Evolutionary conservation across 2,113 vertebrate species (phyloP).

Genomic region (Calyptomena viridis): DNA sequence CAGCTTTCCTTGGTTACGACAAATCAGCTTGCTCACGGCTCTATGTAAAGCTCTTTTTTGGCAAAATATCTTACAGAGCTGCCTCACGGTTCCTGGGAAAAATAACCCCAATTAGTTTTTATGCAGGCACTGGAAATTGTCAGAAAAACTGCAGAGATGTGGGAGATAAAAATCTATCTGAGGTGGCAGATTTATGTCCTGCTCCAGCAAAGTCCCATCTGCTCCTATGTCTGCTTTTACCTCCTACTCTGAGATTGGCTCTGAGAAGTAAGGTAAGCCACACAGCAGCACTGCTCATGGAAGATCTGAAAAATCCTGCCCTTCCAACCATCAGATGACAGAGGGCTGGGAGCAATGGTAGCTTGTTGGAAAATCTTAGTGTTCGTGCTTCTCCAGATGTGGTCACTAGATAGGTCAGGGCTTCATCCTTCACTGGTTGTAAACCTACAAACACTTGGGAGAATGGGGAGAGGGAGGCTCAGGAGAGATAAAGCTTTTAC

Average conservation of each 20-base stretch:
- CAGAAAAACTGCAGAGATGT: background rate
- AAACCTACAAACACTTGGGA: background rate
- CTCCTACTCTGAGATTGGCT: background rate
- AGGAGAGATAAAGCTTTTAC: background rate
- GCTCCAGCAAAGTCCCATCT: background rate
- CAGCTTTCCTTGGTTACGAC: background rate
- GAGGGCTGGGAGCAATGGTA: background rate
- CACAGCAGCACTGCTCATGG: background rate
- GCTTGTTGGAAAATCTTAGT: background rate
- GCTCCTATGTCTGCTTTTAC: background rate
- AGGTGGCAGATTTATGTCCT: background rate
- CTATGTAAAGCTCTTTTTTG: background rate
- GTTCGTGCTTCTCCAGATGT: background rate
- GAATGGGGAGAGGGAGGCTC: background rate
- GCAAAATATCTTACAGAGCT: background rate
- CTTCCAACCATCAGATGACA: fast-evolving
- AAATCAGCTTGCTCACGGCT: background rate
- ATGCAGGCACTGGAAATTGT: background rate
- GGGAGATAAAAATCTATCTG: background rate
- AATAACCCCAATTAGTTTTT: background rate
- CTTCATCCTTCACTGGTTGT: background rate
- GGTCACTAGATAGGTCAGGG: background rate
- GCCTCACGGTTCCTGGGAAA: background rate
- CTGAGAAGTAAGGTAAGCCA: background rate
- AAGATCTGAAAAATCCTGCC: background rate